These are phyloP conservation scores for Syngnathus floridae DNA, from an alignment of 2,113 vertebrate genomes.

Conservation along the genomic window DNA sequence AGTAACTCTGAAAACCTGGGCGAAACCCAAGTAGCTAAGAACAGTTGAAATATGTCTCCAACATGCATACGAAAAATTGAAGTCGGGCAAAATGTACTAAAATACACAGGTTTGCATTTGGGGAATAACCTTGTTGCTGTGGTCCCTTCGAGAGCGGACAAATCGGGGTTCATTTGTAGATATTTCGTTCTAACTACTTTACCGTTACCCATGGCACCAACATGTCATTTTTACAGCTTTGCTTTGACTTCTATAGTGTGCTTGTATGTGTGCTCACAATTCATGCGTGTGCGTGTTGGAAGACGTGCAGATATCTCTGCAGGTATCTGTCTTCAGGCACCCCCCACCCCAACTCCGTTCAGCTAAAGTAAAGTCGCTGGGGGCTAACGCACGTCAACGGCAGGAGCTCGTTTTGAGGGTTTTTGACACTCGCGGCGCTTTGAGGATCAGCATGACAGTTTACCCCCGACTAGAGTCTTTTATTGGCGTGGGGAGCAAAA, in stretches of 20 bases:
- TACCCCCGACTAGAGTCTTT: constrained; percentile 68
- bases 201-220: too few species aligned
- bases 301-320: constrained; percentile 11
- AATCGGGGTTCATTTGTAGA: too few species aligned
- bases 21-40: background rate
- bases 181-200: too few species aligned
- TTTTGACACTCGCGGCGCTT: constrained; percentile 57
- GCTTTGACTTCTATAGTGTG: background rate
- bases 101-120: too few species aligned
- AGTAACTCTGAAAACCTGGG: background rate
- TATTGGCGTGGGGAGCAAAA: constrained; percentile 71
- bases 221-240: background rate
- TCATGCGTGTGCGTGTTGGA: constrained; percentile 1
- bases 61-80: too few species aligned
- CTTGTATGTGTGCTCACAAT: background rate
- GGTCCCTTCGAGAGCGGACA: too few species aligned
- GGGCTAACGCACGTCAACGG: constrained; percentile 49
- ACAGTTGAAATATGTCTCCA: background rate
- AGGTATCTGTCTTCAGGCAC: constrained; percentile 35
- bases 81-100: too few species aligned
- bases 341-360: constrained; percentile 32
- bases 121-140: too few species aligned
- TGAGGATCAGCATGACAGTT: constrained; percentile 55
- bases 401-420: constrained; percentile 61
- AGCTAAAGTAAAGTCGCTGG: constrained; percentile 48